Base-by-base conservation (phyloP, 2,888 invertebrate species). In the Maniola hyperantus region DNA sequence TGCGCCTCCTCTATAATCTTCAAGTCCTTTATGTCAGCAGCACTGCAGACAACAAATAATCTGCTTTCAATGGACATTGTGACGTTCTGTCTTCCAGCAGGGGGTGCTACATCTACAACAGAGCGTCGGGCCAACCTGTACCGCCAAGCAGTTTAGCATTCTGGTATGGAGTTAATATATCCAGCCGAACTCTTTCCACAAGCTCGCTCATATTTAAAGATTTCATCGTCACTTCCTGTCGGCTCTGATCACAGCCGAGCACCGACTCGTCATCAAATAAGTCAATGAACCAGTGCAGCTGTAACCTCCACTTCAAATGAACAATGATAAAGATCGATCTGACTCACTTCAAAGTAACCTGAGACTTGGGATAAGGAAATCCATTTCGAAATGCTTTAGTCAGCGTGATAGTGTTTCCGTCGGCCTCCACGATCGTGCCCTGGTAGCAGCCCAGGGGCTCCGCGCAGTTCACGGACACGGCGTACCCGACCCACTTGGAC, bases 371-470 rank as follows among this genome's bases (percentile, higher is more conserved):
- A 72, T 91, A 92, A 0, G 92, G 93, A 73, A 91, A 90, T 77
- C 98, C 98, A 91, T 98, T 97, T 72, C 96, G 94, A 84, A 97
- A 97, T 13, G 96, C 96, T 82, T 96, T 95, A 10, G 94, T 94
- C 67, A 98, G 93, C 1, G 96, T 96, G 72, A 98, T 94, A 59
- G 94, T 93, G 54, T 91, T 89, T 61, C 94, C 94, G 77, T 96
- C 96, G 34, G 97, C 95, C 76, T 94, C 93, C 65, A 94, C 88
- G 71, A 98, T 97, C 55, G 93, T 93, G 44, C 94, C 97, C 87
- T 98, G 97, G 82, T 96, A 98, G 69, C 95, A 95, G 58, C 97
- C 97, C 71, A 96, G 85, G 55, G 95, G 94, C 68, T 95, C 95
- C 34, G 94, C 94, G 84, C 97, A 97, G 83, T 96, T 95, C 69